These are phyloP conservation scores for Eulithis testata DNA, from an alignment of 2,888 invertebrate species.

Conservation along the genomic window DNA sequence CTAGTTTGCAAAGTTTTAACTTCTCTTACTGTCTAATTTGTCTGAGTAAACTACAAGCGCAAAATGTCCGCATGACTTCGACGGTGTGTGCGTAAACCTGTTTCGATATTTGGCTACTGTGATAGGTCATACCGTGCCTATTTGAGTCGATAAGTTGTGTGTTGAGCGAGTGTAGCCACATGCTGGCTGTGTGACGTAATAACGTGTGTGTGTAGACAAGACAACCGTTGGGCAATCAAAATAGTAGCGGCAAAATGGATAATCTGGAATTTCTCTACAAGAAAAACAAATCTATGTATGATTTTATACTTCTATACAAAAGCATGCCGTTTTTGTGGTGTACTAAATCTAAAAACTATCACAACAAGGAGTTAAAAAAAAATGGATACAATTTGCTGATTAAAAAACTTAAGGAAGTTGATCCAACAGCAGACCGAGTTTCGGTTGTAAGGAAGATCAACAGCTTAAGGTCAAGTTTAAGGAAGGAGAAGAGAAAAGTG, in stretches of 20 bases:
- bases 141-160: neutral
- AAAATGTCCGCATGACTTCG: neutral
- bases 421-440: slow-evolving; percentile 26
- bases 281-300: slow-evolving; percentile 21
- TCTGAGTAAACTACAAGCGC: neutral
- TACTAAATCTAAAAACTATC: slow-evolving; percentile 27
- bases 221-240: slow-evolving; percentile 4
- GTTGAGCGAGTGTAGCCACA: slow-evolving; percentile 6
- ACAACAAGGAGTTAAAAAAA: slow-evolving; percentile 16
- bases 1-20: neutral
- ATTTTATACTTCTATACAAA: slow-evolving; percentile 33
- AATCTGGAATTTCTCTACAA: slow-evolving; percentile 13
- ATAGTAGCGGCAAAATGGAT: slow-evolving; percentile 8
- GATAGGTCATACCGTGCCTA: neutral
- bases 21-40: neutral
- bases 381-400: slow-evolving; percentile 21
- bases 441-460: slow-evolving; percentile 34
- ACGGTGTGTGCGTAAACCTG: slow-evolving; percentile 4
- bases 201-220: neutral
- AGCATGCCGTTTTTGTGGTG: slow-evolving; percentile 34
- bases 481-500: slow-evolving; percentile 30
- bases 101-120: neutral
- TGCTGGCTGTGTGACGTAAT: slow-evolving; percentile 1
- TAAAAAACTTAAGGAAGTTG: slow-evolving; percentile 27
- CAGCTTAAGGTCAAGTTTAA: slow-evolving; percentile 26